phyloP scores from a whole-genome alignment of 2,113 vertebrate genomes.

The Triplophysa tibetana region DNA sequence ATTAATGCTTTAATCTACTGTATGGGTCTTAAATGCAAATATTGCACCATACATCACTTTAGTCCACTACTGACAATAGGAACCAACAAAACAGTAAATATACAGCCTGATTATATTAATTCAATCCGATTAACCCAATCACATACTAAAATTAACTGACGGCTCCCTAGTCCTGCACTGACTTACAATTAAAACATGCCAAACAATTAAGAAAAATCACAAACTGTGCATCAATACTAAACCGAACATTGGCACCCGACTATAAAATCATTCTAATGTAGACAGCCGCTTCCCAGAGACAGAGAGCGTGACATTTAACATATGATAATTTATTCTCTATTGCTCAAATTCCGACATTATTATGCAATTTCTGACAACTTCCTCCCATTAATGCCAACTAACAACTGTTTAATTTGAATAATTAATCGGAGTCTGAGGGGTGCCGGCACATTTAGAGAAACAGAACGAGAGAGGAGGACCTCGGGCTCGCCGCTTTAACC shows the following conservation, averaged over 20 bases:
- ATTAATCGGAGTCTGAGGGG: slow-evolving; percentile 19
- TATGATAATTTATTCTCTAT: slow-evolving; percentile 22
- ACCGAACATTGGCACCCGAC: background rate
- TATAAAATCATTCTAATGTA: background rate
- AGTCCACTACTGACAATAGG: too few species aligned
- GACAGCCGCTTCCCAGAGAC: background rate
- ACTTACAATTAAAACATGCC: too few species aligned
- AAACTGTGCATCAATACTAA: background rate
- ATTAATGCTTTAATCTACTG: too few species aligned
- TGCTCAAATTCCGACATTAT: slow-evolving; percentile 19
- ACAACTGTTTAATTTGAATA: slow-evolving; percentile 44
- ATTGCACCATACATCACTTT: too few species aligned
- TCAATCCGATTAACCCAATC: too few species aligned
- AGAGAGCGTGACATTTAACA: background rate
- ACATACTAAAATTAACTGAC: too few species aligned
- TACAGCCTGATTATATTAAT: too few species aligned
- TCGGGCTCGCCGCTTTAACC: background rate
- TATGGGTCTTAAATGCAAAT: too few species aligned
- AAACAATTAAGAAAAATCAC: too few species aligned
- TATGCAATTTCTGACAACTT: slow-evolving; percentile 26
- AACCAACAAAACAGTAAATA: too few species aligned
- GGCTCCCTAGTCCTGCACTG: too few species aligned
- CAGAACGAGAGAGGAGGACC: background rate
- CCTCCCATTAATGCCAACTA: slow-evolving; percentile 26
- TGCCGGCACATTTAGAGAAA: background rate